Evolutionary conservation across 2,797 vertebrate species (phyloP).

Genomic region (Falco columbarius): DNA sequence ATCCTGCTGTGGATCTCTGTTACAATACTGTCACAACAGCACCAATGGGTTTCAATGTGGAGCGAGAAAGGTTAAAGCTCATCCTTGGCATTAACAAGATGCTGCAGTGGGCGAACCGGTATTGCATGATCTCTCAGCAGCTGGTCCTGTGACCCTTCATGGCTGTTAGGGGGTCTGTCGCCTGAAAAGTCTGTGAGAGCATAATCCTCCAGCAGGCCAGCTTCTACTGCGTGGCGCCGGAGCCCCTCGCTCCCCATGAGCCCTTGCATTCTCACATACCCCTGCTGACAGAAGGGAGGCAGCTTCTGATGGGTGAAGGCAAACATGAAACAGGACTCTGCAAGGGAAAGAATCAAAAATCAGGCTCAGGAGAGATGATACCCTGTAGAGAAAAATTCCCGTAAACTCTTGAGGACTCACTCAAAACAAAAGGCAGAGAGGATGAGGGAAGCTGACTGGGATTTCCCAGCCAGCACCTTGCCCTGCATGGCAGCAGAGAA

Average conservation of each 20-base stretch:
- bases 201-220: conserved; percentile 67
- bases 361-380: not conserved
- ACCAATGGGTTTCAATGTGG: not conserved
- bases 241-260: conserved; percentile 73
- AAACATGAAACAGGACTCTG: conserved; percentile 93
- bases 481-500: not conserved
- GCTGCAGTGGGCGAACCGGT: not conserved
- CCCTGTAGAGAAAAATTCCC: not conserved
- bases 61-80: conserved; percentile 78
- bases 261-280: conserved; percentile 85
- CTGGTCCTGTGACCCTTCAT: conserved; percentile 34
- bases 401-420: not conserved
- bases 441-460: not conserved
- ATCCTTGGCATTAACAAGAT: conserved; percentile 75
- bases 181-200: not conserved
- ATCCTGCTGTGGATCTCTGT: not conserved
- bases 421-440: not conserved
- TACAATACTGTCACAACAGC: not conserved
- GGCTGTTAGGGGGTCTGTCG: not conserved
- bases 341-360: not conserved
- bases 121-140: not conserved
- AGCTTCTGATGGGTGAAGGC: conserved; percentile 86
- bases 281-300: conserved; percentile 89
- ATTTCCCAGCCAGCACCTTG: not conserved
- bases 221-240: conserved; percentile 52